phyloP scores from a whole-genome alignment of 92 coral and sea anemone species.

The Zoanthus solanderi region DNA sequence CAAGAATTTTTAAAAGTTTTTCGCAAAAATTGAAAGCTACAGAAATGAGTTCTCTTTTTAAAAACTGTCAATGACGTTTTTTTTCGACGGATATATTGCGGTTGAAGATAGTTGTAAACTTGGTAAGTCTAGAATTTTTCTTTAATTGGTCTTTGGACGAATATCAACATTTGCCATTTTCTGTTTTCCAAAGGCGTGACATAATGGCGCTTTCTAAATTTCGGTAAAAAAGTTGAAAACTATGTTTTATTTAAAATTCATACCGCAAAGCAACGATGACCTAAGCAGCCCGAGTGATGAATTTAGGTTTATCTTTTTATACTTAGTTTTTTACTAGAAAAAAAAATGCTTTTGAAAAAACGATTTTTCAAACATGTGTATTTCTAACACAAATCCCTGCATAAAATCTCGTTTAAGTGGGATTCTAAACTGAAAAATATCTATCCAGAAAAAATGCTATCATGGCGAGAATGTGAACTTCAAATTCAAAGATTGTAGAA shows the following conservation, averaged over 20 bases:
- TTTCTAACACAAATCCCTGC: not conserved
- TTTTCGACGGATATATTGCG: not conserved
- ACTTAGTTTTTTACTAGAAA: no score
- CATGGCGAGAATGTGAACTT: not conserved
- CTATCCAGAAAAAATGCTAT: not conserved
- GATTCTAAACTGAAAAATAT: not conserved
- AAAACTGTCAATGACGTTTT: not conserved
- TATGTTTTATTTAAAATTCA: not conserved
- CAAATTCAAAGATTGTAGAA: not conserved
- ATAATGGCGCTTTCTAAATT: not conserved
- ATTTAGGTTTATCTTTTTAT: no score
- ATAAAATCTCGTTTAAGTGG: not conserved
- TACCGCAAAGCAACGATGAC: no score
- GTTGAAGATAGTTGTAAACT: not conserved
- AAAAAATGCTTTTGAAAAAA: no score
- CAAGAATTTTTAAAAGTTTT: not conserved
- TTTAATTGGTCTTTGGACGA: not conserved
- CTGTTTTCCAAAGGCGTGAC: conserved; percentile 53
- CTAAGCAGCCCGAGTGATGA: not conserved
- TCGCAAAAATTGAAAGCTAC: not conserved
- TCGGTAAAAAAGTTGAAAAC: not conserved
- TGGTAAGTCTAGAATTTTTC: conserved; percentile 10
- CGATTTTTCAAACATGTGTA: not conserved
- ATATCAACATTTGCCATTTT: conserved; percentile 24
- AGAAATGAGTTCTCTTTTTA: not conserved